Evolutionary conservation across 2,797 vertebrate species (phyloP), one percentile per base, ranked within the genome.

Genomic region (Syngnathus acus): DNA sequence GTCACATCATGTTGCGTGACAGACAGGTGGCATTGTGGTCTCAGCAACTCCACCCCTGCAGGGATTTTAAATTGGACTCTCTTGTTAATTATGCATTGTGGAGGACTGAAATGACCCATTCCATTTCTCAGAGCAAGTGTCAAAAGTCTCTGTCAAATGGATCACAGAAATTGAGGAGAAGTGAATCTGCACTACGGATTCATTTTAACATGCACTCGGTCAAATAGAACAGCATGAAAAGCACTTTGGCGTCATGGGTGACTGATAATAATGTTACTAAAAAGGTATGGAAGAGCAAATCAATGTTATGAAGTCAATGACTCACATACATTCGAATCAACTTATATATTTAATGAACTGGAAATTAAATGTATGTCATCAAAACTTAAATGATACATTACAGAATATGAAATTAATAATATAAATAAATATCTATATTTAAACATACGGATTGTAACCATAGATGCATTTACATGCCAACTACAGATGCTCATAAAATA

Each of bases 391-490:
- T 7, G 6, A 32, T 55, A 26, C 11, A 21, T 23, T 3, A 13
- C 42, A 43, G 42, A 0, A 3, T 13, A 13, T 3, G 42, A 13
- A 43, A 23, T 32, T 4, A 4, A 54, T 54, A 5, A 11, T 23
- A 21, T 26, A 10, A 23, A 54, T 23, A 54, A 11, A 26, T 23
- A 11, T 32, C 32, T 23, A 21, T 26, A 23, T 54, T 23, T 13
- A 54, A 11, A 54, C 10, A 1, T 26, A 11, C 21, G 42, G 42
- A 43, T 54, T 16, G 9, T 62, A 17, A 71, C 51, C 62, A 66
- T 68, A 75, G 19, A 70, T 26, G 10, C 67, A 59, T 71, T 78
- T 21, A 53, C 26, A 26, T 21, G 17, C 50, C 50, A 11, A 9
- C 37, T 13, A 40, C 1, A 60, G 37, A n/a, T 11, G 53, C 53